A percentile compares a stretch with the other conserved stretches of the same genome.
Evolutionary conservation across 2,888 invertebrate genomes (phyloP).

Genomic region (Anarsia innoxiella): DNA sequence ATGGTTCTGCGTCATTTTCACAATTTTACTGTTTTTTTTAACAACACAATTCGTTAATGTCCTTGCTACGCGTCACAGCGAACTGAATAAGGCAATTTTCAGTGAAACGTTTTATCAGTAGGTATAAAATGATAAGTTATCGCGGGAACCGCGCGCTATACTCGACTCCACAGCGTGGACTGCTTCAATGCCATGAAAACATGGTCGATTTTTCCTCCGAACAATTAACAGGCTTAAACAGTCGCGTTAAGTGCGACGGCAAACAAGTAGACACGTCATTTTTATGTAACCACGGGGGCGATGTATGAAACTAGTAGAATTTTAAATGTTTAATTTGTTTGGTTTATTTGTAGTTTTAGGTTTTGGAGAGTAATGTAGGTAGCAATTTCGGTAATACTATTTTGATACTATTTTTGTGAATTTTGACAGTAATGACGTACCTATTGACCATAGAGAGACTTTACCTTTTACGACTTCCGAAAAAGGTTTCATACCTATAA

Average conservation of each 20-base stretch:
- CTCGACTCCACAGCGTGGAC: conserved; percentile 15
- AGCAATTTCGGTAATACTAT: too few relatives aligned
- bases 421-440: too few relatives aligned
- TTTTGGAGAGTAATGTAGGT: too few relatives aligned
- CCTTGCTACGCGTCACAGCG: conserved; percentile 18
- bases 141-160: conserved; percentile 3
- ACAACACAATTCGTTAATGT: not conserved
- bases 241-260: conserved; percentile 24
- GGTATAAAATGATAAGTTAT: conserved; percentile 33
- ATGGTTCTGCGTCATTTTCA: conserved; percentile 49
- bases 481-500: too few relatives aligned
- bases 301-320: too few relatives aligned
- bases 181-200: conserved; percentile 29
- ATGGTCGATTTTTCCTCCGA: conserved; percentile 34
- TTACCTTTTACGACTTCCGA: too few relatives aligned
- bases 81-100: conserved; percentile 28
- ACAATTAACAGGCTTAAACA: conserved; percentile 34
- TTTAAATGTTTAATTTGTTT: too few relatives aligned
- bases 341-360: too few relatives aligned
- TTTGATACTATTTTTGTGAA: too few relatives aligned
- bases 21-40: conserved; percentile 12
- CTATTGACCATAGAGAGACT: too few relatives aligned
- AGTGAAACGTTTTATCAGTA: conserved; percentile 11
- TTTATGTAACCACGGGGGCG: conserved; percentile 6
- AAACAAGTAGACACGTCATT: conserved; percentile 28